Evolutionary conservation across 2,797 vertebrate genomes (phyloP).

Genomic region (Sebastes steindachneri): DNA sequence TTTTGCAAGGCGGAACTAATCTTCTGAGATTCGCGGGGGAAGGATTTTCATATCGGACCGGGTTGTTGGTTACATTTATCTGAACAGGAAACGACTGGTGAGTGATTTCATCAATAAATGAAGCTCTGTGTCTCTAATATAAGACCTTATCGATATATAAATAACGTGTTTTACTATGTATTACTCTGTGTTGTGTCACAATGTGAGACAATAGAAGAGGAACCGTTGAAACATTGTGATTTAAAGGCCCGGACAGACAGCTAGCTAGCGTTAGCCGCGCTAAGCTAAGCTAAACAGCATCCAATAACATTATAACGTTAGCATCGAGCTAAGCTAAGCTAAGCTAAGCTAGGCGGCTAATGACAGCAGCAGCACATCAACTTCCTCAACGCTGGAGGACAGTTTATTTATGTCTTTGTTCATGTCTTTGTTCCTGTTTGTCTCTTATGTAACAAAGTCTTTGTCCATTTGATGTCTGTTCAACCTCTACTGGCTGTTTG

Average conservation of each 20-base stretch:
- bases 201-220: neutral
- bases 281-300: conserved; percentile 22
- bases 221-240: neutral
- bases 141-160: fast-evolving
- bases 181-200: fast-evolving
- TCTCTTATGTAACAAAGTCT: neutral
- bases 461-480: neutral
- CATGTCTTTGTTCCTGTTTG: neutral
- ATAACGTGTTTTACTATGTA: too few species aligned
- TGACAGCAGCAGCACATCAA: conserved; percentile 12
- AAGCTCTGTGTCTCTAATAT: fast-evolving
- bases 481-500: neutral
- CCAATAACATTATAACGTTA: conserved; percentile 11
- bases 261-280: conserved; percentile 56
- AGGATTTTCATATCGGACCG: conserved; percentile 52
- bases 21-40: conserved; percentile 41
- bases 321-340: conserved; percentile 15
- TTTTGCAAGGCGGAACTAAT: conserved; percentile 54
- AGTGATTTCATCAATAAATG: conserved; percentile 48
- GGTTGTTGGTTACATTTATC: conserved; percentile 45
- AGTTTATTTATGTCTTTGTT: neutral
- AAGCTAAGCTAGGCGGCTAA: conserved; percentile 45
- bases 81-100: conserved; percentile 58
- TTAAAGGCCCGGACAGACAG: conserved; percentile 31
- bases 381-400: conserved; percentile 34